phyloP scores from a whole-genome alignment of 2,888 invertebrate species.

The Latheticus oryzae region DNA sequence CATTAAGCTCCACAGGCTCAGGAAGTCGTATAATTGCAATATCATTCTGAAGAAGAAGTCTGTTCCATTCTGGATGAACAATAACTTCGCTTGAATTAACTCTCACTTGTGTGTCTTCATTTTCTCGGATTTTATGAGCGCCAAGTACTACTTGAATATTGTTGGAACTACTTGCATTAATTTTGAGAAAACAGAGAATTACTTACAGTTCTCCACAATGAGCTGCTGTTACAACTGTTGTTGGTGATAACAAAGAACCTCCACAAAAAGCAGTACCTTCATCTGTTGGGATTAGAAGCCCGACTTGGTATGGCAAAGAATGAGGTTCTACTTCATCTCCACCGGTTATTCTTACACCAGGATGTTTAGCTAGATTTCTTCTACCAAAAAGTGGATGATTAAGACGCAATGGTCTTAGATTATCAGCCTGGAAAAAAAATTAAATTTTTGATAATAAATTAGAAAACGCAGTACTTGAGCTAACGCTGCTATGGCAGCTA shows the following conservation, averaged over 20 bases:
- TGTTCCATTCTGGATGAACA: constrained; percentile 62
- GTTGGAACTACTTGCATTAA: constrained; percentile 12
- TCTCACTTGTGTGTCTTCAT: constrained; percentile 55
- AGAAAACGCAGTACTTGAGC: constrained; percentile 15
- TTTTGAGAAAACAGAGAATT: not conserved
- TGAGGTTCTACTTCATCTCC: constrained; percentile 51
- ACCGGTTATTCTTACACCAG: constrained; percentile 29
- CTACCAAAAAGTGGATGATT: not conserved
- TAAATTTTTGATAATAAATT: not conserved
- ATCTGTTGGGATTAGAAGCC: constrained; percentile 25
- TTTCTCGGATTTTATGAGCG: constrained; percentile 55
- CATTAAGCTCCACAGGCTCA: constrained; percentile 59
- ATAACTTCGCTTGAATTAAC: constrained; percentile 53
- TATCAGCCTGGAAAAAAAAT: not conserved
- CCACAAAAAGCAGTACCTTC: constrained; percentile 49
- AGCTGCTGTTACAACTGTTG: constrained; percentile 52
- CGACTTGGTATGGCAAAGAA: constrained; percentile 51
- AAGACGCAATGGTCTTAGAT: constrained; percentile 4
- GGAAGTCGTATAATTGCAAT: constrained; percentile 66
- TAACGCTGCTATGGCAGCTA: too few species aligned
- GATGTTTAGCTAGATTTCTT: constrained; percentile 1
- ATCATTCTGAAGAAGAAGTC: constrained; percentile 61
- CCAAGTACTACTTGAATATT: constrained; percentile 48
- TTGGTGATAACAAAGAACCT: constrained; percentile 47
- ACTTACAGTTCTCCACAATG: constrained; percentile 49